Base-by-base conservation (phyloP, 2,113 vertebrate genomes). In the Tragelaphus strepsiceros region DNA sequence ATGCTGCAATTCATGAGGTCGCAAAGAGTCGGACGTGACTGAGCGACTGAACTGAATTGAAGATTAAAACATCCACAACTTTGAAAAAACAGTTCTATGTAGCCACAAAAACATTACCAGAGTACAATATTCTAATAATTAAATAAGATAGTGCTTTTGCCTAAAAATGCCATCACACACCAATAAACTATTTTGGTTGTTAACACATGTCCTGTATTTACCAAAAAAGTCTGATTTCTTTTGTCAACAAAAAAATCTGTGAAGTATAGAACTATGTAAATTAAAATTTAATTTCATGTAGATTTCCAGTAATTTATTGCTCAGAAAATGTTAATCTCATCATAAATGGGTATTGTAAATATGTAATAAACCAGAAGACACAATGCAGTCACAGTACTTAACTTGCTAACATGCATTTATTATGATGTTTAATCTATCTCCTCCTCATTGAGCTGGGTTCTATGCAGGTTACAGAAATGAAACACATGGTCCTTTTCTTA, bases 371-470 rank as follows among this genome's bases (percentile, higher is more conserved):
- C 15, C 46, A 1, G 22, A 92, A 94, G 81, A 85, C 56, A 82
- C 28, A 61, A 26, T n/a, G 9, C 6, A 53, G 56, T 92, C 67
- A 77, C 43, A 80, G 26, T 35, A 49, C 54, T 88, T 91, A 67
- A 94, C 43, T 90, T 92, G n/a, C 39, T 71, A 93, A 64, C 12
- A 77, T 15, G n/a, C 13, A 94, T 87, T 83, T 89, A 74, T 88
- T 54, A 87, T 61, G 21, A 80, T 30, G 15, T 91, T 86, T 95
- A 83, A 95, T 80, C 83, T 91, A 21, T 39, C 2, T 56, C 39
- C 51, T 93, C 32, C 7, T 83, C 30, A 43, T 12, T 56, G 53
- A 12, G 14, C 59, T 58, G 81, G 61, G 15, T 81, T 56, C 19
- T 35, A 22, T 32, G 28, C 14, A 51, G 61, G 11, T 82, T 74